Base-by-base conservation (phyloP, 2,113 vertebrate genomes). In the Neolamprologus tretocephalus region DNA sequence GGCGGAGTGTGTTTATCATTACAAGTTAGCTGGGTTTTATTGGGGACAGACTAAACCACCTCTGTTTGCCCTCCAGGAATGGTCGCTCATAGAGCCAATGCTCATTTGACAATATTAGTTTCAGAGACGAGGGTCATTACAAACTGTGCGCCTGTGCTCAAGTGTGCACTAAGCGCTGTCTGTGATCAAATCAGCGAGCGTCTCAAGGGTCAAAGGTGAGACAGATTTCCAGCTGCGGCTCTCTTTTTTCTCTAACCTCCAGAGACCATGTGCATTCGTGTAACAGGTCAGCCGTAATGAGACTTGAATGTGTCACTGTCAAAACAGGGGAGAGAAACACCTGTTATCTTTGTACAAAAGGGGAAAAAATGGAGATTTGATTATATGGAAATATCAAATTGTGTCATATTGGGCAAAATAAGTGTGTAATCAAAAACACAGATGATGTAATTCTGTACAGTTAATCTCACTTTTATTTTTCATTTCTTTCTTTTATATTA, bases 1-100 rank as follows among this genome's bases (percentile, higher is more conserved):
- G 79, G 82, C 23, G 4, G 58, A 92, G 90, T 87, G 83, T 95
- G 93, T 94, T 95, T 95, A 91, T 90, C 79, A 57, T 88, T 73
- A 21, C 21, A 49, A 83, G 80, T 80, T 8, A 86, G 82, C 84
- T 79, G 10, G 53, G 83, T 10, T 84, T 89, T 89, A 87, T 47
- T 87, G 80, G 51, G 49, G 86, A 91, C 80, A 86, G 57, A 87
- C 55, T 86, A 81, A 89, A 91, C 63, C 78, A 47, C 23, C 33
- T 47, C 37, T 49, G 54, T 68, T 19, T 53, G 78, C 31, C 47
- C 19, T 82, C 17, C 8, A 86, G 54, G 83, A 79, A 87, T 6
- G 21, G 47, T 68, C 35, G 3, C 3, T 75, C 54, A 84, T 54
- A 84, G 49, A 87, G 40, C 13, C 57, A 68, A 81, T 5, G 26